Base-by-base conservation (phyloP, 1,140 invertebrate genomes). In the Cepaea nemoralis region DNA sequence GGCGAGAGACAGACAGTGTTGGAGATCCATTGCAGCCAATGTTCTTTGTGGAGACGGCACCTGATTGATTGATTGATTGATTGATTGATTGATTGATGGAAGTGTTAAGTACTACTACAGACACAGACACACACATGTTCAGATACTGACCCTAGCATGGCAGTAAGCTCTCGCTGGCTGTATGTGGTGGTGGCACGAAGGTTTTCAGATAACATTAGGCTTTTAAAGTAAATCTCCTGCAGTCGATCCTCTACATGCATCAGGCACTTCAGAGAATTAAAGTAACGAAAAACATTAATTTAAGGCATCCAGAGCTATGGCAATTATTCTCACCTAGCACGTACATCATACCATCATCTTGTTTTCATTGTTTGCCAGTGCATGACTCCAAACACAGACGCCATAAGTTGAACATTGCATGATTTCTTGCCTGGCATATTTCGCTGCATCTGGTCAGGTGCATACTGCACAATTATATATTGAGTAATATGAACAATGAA, bases 161-260 rank as follows among this genome's bases (percentile, higher is more conserved):
- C 93, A 0, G 95, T 96, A 12, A 97, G 91, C 22, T 94, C 94
- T 40, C 94, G 93, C 83, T 97, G 94, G 67, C 94, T 94, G 83
- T 83, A 83, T 19, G 86, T 83, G 42, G 86, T 86, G 94, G 31
- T 94, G 14, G 94, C 93, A 88, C 96, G 92, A n/a, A 97, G 89
- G 91, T 96, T 94, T 85, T 96, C 94, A 0, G 96, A 94, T 59
- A 98, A 88, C n/a, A 95, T 94, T 88, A 95, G 95, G 66, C 96
- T 97, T 80, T 95, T 94, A 42, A 96, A 92, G 92, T 95, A 97
- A 86, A 98, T 94, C 92, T 97, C 96, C 84, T 95, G 94, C 33
- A 98, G 90, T 87, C 95, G 94, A 78, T 95, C 94, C 91, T 98
- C 97, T 45, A 97, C 89, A 90, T 95, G 95, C 81, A 94, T 94